Evolutionary conservation across 2,113 vertebrate species (phyloP).

Genomic region (Xenus cinereus): DNA sequence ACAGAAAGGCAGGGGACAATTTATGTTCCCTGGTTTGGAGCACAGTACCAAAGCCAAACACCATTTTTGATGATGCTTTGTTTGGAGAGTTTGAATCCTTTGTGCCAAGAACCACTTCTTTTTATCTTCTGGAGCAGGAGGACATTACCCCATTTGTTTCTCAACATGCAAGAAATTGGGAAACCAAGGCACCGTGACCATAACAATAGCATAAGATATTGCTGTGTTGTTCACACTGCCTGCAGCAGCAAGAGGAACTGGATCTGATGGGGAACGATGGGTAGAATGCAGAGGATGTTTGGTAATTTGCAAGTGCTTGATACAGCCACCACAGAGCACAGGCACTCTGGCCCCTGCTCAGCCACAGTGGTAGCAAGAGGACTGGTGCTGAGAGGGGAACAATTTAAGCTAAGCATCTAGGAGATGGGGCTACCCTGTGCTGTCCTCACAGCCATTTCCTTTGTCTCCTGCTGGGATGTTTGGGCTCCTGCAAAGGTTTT

Average conservation of each 20-base stretch:
- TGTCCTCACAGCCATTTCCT: background rate
- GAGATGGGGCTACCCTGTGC: background rate
- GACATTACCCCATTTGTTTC: background rate
- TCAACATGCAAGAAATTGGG: background rate
- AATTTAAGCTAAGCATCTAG: background rate
- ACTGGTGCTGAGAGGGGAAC: background rate
- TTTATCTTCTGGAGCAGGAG: background rate
- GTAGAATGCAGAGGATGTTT: background rate
- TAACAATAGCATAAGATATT: background rate
- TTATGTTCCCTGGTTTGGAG: background rate
- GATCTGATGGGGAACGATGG: background rate
- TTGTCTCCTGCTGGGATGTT: background rate
- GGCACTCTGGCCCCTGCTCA: background rate
- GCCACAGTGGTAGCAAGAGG: background rate
- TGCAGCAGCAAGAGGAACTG: background rate
- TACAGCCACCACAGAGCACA: fast-evolving
- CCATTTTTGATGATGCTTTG: background rate
- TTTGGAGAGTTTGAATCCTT: background rate
- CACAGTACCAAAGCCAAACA: background rate
- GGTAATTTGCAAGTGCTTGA: background rate
- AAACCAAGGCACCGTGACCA: background rate
- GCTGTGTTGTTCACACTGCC: background rate
- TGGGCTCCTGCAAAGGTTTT: background rate
- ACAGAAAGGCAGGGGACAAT: background rate
- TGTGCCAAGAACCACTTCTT: background rate